phyloP scores from a whole-genome alignment of 1,140 invertebrate genomes.

The Brevipalpus yothersi region DNA sequence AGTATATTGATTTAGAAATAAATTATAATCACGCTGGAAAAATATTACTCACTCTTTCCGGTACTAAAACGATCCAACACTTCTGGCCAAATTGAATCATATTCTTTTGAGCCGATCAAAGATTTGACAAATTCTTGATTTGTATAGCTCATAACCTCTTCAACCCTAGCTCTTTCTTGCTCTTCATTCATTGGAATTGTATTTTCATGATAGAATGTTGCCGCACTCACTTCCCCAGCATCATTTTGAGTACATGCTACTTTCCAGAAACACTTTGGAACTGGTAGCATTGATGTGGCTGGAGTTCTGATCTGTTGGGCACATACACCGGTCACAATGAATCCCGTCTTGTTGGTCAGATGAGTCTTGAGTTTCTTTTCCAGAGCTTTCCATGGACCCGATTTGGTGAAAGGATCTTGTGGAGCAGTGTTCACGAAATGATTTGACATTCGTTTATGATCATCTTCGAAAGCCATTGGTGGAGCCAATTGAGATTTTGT shows the following conservation, averaged over 20 bases:
- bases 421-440: not conserved
- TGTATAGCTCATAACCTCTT: not conserved
- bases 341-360: not conserved
- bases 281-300: not conserved
- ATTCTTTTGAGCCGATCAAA: not conserved
- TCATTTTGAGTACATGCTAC: not conserved
- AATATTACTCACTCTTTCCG: not conserved
- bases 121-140: not conserved
- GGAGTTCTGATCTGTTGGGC: not conserved
- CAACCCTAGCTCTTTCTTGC: not conserved
- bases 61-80: not conserved
- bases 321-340: not conserved
- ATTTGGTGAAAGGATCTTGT: not conserved
- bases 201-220: not conserved
- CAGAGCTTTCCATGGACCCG: not conserved
- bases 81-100: not conserved
- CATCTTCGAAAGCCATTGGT: not conserved
- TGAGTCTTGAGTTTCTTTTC: not conserved
- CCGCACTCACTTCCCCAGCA: not conserved
- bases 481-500: not conserved
- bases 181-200: not conserved
- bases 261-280: conserved; percentile 1
- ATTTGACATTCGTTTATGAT: not conserved
- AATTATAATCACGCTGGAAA: not conserved
- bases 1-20: too few relatives aligned